Conservation (phyloP, 2,113 vertebrate species). For the Sphyrna mokarran region DNA sequence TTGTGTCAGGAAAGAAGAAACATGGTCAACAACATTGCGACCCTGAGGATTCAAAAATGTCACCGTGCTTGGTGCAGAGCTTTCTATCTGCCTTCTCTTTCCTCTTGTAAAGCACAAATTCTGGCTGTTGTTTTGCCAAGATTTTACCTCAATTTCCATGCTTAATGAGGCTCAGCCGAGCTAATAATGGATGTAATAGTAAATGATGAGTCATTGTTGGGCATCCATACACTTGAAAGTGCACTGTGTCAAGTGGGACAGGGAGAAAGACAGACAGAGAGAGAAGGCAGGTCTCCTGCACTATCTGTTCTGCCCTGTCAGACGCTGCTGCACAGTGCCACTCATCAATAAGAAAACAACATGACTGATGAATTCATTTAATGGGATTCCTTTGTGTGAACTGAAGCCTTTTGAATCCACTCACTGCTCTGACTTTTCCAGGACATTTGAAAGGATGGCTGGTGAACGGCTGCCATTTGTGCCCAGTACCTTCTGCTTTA, state of each 20-base stretch:
- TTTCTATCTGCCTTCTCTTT: conserved; percentile 53
- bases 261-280: background rate
- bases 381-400: conserved; percentile 67
- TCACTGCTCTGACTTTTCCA: conserved; percentile 30
- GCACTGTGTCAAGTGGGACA: conserved; percentile 47
- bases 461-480: background rate
- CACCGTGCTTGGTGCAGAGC: conserved; percentile 49
- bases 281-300: conserved; percentile 55
- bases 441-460: conserved; percentile 25
- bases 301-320: conserved; percentile 75
- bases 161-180: conserved; percentile 76
- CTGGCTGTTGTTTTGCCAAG: conserved; percentile 49
- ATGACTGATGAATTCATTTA: conserved; percentile 79
- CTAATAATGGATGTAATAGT: conserved; percentile 77
- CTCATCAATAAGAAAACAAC: conserved; percentile 76
- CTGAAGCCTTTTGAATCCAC: conserved; percentile 45
- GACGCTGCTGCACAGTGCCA: conserved; percentile 65
- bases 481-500: conserved; percentile 23
- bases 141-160: conserved; percentile 65
- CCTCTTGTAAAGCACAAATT: conserved; percentile 43
- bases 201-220: conserved; percentile 74
- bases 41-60: conserved; percentile 56
- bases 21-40: conserved; percentile 51
- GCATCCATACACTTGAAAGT: conserved; percentile 43
- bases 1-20: conserved; percentile 50